Conservation (phyloP, 2,113 vertebrate species). For the Psilopsiagon aurifrons region DNA sequence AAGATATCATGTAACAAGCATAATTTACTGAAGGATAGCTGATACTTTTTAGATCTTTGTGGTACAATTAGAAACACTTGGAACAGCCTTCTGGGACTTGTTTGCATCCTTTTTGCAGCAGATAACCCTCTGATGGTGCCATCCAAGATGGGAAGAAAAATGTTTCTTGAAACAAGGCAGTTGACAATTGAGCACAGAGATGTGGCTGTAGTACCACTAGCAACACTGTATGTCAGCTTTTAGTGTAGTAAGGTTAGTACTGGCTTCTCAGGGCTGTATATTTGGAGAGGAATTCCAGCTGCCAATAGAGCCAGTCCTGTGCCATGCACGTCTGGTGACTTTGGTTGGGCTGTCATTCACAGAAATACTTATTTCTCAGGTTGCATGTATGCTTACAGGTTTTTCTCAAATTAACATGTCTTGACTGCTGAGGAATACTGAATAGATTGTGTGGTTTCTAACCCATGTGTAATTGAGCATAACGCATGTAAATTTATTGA, state of each 20-base stretch:
- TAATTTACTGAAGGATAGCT: background rate
- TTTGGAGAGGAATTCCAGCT: background rate
- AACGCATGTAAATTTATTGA: background rate
- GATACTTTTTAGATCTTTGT: background rate
- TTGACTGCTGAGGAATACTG: background rate
- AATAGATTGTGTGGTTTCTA: background rate
- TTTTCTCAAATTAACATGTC: background rate
- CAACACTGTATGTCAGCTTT: background rate
- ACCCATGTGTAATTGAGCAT: background rate
- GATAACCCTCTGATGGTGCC: background rate
- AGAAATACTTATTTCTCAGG: background rate
- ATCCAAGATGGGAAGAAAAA: background rate
- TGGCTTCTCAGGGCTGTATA: background rate
- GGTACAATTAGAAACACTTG: background rate
- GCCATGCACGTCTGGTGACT: background rate
- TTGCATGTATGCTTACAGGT: background rate
- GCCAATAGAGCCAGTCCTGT: background rate
- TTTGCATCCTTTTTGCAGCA: background rate
- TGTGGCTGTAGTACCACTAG: background rate
- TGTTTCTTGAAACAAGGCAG: background rate
- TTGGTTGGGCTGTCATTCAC: background rate
- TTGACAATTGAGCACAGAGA: background rate
- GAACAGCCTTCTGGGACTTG: background rate
- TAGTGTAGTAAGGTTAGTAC: background rate
- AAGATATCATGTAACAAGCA: background rate